These are phyloP conservation scores for Nyctibius bracteatus DNA, from an alignment of 2,113 vertebrate species.

Conservation along the genomic window DNA sequence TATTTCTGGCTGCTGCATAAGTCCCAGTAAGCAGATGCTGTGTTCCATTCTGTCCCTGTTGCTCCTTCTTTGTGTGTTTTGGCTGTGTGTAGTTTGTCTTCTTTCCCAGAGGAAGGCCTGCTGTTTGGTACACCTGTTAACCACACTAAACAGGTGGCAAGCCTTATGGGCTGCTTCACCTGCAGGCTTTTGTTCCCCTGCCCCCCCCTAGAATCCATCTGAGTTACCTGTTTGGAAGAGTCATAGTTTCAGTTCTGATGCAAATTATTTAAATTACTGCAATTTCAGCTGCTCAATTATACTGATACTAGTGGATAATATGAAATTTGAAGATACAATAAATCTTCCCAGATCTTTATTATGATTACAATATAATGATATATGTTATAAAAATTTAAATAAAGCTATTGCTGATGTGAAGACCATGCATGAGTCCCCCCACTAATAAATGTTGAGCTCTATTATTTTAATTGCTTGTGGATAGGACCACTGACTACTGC, in stretches of 20 bases:
- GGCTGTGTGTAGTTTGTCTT: not conserved
- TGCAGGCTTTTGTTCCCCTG: not conserved
- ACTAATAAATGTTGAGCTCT: not conserved
- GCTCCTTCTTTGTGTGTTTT: not conserved
- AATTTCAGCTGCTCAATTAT: not conserved
- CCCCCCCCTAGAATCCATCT: not conserved
- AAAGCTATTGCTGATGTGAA: not conserved
- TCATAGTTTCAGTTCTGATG: not conserved
- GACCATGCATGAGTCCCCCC: not conserved
- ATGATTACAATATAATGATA: not conserved
- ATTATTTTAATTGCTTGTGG: not conserved
- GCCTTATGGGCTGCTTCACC: constrained; percentile 39
- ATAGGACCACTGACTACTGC: not conserved
- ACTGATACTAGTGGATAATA: not conserved
- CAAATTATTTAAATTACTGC: not conserved
- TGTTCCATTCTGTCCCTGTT: not conserved
- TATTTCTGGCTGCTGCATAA: not conserved
- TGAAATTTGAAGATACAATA: not conserved
- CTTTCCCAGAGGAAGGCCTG: constrained; percentile 48
- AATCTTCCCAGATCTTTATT: not conserved
- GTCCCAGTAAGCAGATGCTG: constrained; percentile 23
- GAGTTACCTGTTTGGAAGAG: not conserved
- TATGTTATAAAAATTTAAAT: not conserved
- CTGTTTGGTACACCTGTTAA: constrained; percentile 59
- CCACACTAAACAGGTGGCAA: constrained; percentile 44